Conservation (phyloP, 2,888 invertebrate species). For the Colostygia pectinataria region DNA sequence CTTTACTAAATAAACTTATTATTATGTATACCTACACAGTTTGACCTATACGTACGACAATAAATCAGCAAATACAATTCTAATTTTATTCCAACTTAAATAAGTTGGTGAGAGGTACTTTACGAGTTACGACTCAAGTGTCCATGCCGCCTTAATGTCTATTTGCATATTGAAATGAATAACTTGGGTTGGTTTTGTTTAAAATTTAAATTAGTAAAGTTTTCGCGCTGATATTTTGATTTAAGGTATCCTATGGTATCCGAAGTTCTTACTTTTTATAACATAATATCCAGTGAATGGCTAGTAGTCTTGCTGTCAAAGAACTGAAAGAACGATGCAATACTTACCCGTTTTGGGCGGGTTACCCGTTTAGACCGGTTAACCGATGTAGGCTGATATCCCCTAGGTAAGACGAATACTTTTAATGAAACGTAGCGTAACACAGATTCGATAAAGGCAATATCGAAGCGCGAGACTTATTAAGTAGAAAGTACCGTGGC, state of each 20-base stretch:
- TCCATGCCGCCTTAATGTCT: constrained; percentile 1
- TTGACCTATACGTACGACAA: neutral
- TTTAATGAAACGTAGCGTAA: constrained; percentile 21
- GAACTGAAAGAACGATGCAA: no score
- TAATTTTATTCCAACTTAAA: constrained; percentile 9
- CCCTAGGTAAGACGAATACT: neutral
- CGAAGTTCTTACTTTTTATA: no score
- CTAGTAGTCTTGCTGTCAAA: no score
- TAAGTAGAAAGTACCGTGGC: constrained; percentile 36
- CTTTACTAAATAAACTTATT: no score
- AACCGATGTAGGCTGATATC: no score
- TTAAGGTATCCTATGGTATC: no score
- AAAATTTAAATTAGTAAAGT: neutral
- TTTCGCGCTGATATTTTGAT: neutral
- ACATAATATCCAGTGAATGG: no score
- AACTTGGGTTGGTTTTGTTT: neutral
- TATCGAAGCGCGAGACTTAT: constrained; percentile 28
- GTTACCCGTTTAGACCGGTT: no score
- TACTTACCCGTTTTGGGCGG: no score
- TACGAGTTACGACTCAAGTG: constrained; percentile 1
- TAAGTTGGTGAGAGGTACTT: constrained; percentile 3
- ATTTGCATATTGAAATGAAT: constrained; percentile 5
- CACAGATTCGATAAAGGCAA: constrained; percentile 22
- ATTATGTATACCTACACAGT: no score
- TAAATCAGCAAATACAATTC: neutral